Base-by-base conservation (phyloP, 2,888 invertebrate genomes). In the Tenthredo mesomela region DNA sequence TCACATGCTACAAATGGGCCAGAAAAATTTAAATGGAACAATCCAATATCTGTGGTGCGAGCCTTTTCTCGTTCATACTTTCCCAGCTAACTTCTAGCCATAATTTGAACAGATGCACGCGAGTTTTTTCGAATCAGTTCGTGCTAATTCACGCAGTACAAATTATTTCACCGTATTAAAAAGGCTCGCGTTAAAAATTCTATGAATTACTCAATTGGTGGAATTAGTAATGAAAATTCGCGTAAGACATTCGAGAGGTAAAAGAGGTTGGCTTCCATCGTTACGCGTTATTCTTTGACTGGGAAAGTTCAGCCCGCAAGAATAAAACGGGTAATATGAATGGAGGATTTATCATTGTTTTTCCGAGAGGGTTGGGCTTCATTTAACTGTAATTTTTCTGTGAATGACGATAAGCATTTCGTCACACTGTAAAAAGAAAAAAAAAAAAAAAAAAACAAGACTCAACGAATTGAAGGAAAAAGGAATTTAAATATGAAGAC, bases 311-410 rank as follows among this genome's bases (percentile, higher is more conserved):
- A 50, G 18, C 50, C 29, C 33, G 29, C 7, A 6, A 77, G 18
- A 50, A 50, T 77, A 18, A 47, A 18, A 18, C 33, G 7, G 18
- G 75, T 29, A 50, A 77, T 50, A 12, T 29, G 33, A 50, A 77
- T 18, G 50, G 37, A n/a, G 18, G 21, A 77, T 33, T 33, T 50
- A 77, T 77, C 29, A 77, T 54, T 54, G 50, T 77, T 47, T 54
- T 29, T 54, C n/a, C 33, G 54, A 77, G 54, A 9, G 29, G 77
- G 77, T 29, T 77, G 29, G 77, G 43, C 77, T 77, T 54, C 77
- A 18, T 77, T 77, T 18, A 77, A 18, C 33, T 77, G 18, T 33
- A 12, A 3, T 33, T n/a, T 29, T 29, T 18, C 77, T 18, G 54
- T 10, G 50, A 50, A 18, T 77, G 77, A 77, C 33, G 47, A 54